Base-by-base conservation (phyloP, 2,797 vertebrate species). In the Antennarius maculatus region DNA sequence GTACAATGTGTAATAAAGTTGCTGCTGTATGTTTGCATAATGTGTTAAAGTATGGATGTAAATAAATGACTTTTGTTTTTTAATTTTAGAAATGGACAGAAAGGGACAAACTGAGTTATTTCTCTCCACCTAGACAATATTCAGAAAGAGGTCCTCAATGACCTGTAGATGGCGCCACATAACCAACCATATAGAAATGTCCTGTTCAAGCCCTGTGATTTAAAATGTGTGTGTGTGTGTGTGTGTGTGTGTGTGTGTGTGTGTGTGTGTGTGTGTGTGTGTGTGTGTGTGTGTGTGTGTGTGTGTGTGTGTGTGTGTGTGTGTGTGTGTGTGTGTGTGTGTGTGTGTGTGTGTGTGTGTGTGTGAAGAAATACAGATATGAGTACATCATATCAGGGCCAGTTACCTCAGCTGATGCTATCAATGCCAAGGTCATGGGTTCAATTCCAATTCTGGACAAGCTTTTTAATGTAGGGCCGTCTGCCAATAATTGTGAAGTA, bases 391-490 rank as follows among this genome's bases (percentile, higher is more conserved):
- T 34, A 8, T 34, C 31, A 2, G 10, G 81, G 76, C 78, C 75
- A 75, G 78, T 82, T 82, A 82, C 79, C 82, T 81, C 80, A 86
- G 79, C 74, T 86, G 81, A 78, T 90, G 89, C 89, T 89, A 92
- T 90, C 92, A 90, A 92, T 74, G 85, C 85, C 83, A 91, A 87
- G 88, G 85, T 91, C 64, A 76, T 29, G 77, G 81, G 85, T 86
- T 85, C 60, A 71, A 88, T 82, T 74, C 80, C 79, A 52, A 75
- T 88, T 84, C 63, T n/a, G 85, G 75, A 74, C 81, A 83, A 5
- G 5, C 7, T 39, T 43, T 14, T 43, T 10, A 39, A 39, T 10
- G 7, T 10, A 8, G 37, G 7, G 9, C 37, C 7, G 37, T 39
- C 31, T 34, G 31, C 23, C 23, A 23, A 2, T 23, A 23, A 23